Evolutionary conservation across 2,888 invertebrate species (phyloP).

Genomic region (Aphodius sticticus): DNA sequence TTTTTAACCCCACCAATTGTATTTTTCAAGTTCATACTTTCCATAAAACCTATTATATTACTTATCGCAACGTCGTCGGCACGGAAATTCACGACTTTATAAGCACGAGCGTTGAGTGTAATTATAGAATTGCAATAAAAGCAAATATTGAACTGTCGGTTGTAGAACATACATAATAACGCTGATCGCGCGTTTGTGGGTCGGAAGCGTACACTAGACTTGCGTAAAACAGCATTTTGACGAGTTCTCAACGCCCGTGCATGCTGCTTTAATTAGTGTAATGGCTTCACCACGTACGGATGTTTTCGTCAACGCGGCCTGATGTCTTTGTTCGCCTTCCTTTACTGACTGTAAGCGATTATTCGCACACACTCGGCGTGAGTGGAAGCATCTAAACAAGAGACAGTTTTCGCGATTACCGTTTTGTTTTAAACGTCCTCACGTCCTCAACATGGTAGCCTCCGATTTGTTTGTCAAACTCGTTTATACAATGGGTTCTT

Average conservation of each 20-base stretch:
- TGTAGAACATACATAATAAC: not conserved
- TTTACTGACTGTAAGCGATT: not conserved
- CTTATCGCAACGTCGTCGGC: not conserved
- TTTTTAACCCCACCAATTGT: too few species aligned
- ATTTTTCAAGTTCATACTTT: too few species aligned
- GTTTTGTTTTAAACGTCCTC: not conserved
- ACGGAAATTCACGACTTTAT: not conserved
- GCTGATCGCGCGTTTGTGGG: not conserved
- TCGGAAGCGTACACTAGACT: not conserved
- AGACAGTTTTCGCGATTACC: conserved; percentile 22
- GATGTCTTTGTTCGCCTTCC: not conserved
- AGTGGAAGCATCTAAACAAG: conserved; percentile 11
- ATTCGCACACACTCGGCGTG: not conserved
- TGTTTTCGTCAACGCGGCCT: conserved; percentile 11
- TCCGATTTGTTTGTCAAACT: conserved; percentile 5
- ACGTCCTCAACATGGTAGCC: conserved; percentile 16
- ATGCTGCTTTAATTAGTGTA: conserved; percentile 23
- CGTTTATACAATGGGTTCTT: conserved; percentile 5
- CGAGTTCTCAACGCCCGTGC: not conserved
- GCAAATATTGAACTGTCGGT: not conserved
- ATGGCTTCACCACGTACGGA: conserved; percentile 7
- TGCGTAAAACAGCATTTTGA: not conserved
- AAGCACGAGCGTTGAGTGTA: not conserved
- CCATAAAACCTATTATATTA: too few species aligned
- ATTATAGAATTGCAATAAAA: not conserved